Percentiles rank a stretch among this genome's conserved stretches.
Evolutionary conservation across 2,113 vertebrate species (phyloP).

Genomic region (Macroglossus sobrinus): DNA sequence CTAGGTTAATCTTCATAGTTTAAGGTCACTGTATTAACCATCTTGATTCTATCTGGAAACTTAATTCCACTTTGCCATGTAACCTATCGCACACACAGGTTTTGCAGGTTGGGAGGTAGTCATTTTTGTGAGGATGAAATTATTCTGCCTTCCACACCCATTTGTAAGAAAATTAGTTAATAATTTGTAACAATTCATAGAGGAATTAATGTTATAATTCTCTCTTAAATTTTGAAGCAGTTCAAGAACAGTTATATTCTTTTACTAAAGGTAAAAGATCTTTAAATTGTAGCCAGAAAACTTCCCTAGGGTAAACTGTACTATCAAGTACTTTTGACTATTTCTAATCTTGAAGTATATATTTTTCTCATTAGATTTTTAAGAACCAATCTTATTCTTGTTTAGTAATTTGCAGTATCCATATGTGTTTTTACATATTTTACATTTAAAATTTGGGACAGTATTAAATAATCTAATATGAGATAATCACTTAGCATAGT

Average conservation of each 20-base stretch:
- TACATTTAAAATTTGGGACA: background rate
- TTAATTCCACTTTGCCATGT: background rate
- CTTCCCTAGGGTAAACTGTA: background rate
- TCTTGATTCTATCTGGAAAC: background rate
- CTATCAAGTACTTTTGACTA: background rate
- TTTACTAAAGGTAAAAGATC: background rate
- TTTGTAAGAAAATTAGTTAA: background rate
- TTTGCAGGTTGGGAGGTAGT: background rate
- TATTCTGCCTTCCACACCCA: background rate
- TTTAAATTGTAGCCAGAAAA: background rate
- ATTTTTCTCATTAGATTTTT: background rate
- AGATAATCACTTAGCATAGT: background rate
- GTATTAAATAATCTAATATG: background rate
- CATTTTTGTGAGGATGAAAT: background rate
- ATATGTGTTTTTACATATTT: constrained; percentile 9
- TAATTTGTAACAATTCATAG: background rate
- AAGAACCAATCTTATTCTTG: background rate
- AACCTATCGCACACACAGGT: background rate
- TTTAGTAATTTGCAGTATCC: background rate
- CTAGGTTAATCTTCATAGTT: background rate
- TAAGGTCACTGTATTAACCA: background rate
- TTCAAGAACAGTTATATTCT: background rate
- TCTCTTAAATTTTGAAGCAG: background rate
- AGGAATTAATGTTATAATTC: background rate
- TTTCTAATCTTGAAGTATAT: background rate